Base-by-base conservation (phyloP, 2,888 invertebrate species). In the Sceliomorpha sp. region DNA sequence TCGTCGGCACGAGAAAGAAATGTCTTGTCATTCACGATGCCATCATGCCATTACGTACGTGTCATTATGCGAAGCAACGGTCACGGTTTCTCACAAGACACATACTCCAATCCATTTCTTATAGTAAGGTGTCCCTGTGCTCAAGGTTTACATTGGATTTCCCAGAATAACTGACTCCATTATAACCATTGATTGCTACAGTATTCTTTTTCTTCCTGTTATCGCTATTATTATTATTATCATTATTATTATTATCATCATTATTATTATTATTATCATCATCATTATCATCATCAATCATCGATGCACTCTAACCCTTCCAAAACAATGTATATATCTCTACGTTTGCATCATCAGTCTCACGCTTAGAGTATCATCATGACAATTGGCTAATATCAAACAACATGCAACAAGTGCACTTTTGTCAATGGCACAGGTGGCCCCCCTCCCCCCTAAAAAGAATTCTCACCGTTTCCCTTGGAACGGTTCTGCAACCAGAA, bases 61-160 rank as follows among this genome's bases (percentile, higher is more conserved):
- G 73, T 67, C 73, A 73, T n/a, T n/a, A 74, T 73, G 73, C 68
- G 74, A 76, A 78, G 70, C 75, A 63, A 74, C 64, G 71, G 55
- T 68, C 62, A 68, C 70, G 42, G 64, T 56, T 73, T 72, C 74
- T 76, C 75, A 78, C 77, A 74, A 76, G 75, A 70, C 72, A 70
- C 64, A 78, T 74, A 77, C 76, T 86, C 80, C 83, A 85, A 86
- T 87, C 86, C 85, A 86, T 78, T 86, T 85, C 86, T 86, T 87
- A 87, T 87, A 87, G 87, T 87, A 87, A 87, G 86, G 86, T 87
- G 68, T 75, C 73, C 73, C 71, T 36, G 53, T 74, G 75, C 76
- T 77, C 74, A 85, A 86, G 86, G 85, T 86, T 87, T 85, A 86
- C 85, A 85, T 85, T 87, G 82, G 86, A 85, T 86, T 84, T 85